Percentiles rank a stretch among this genome's conserved stretches.
These are phyloP conservation scores for Tribolium castaneum DNA, from an alignment of 1,140 invertebrate species.

Conservation along the genomic window DNA sequence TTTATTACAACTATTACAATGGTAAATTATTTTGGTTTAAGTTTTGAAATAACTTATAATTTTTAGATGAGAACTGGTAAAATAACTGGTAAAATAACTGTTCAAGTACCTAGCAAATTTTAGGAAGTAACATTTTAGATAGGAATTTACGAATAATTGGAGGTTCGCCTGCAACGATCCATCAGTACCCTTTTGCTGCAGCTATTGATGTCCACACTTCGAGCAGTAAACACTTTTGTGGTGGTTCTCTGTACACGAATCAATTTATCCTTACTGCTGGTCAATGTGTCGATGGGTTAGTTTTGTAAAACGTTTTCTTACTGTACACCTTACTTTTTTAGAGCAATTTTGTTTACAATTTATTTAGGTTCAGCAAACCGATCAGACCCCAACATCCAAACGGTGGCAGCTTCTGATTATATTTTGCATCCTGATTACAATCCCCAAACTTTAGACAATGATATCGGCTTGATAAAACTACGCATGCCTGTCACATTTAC, in stretches of 20 bases:
- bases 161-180: background rate
- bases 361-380: background rate
- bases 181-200: conserved; percentile 6
- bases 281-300: conserved; percentile 8
- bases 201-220: conserved; percentile 12
- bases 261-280: conserved; percentile 9
- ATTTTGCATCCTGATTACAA: conserved; percentile 5
- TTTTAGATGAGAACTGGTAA: background rate
- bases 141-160: background rate
- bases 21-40: no score
- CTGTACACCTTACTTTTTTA: background rate
- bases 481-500: background rate
- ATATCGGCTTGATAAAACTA: conserved; percentile 3
- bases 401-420: background rate
- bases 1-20: no score
- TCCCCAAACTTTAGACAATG: background rate
- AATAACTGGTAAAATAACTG: background rate
- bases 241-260: background rate
- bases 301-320: background rate
- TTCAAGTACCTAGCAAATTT: background rate
- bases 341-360: background rate
- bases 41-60: background rate
- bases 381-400: background rate
- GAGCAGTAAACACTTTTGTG: background rate
- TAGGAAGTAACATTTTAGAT: background rate